Evolutionary conservation across 1,140 invertebrate species (phyloP), one percentile per base, ranked within the genome.

Genomic region (Camponotus vicinus): DNA sequence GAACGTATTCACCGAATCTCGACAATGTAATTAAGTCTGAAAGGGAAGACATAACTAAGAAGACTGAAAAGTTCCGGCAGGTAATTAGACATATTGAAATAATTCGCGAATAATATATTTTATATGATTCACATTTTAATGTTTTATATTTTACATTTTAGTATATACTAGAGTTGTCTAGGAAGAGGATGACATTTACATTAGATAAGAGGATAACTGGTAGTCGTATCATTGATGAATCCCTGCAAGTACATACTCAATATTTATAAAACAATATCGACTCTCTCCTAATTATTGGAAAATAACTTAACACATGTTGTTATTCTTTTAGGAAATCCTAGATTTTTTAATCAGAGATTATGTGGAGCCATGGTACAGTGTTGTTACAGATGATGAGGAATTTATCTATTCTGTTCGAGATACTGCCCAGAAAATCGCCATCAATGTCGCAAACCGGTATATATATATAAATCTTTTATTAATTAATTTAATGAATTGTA

Each of bases 281-380:
- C 21, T 69, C 21, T 21, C 7, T 80, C 4, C n/a, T 55, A 49
- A 32, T 71, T 21, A 42, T 18, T 55, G 45, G 42, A 37, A 37
- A 57, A 8, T 79, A 71, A 42, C 32, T 21, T 80, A 77, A 86
- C 71, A 11, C 77, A 21, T 32, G 2, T 89, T 78, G 1, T 3
- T 52, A 32, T 15, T 89, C 49, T 52, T 92, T 18, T 79, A 95
- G 94, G 97, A 97, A 93, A 97, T 98, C 86, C 95, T 98, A 87
- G 96, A 97, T 85, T 97, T 97, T 92, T 95, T 97, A 67, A 96
- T 98, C 75, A 95, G 97, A 91, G 98, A 98, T 95, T 98, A 98
- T 95, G 96, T 98, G 18, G 96, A 97, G 88, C 96, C 97, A 11
- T 98, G 98, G 98, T 98, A 97, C 93, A 95, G 93, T 88, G 91